Percentiles rank a stretch among this genome's conserved stretches.
These are phyloP conservation scores for Macroglossus sobrinus DNA, from an alignment of 2,113 vertebrate genomes.

Conservation along the genomic window DNA sequence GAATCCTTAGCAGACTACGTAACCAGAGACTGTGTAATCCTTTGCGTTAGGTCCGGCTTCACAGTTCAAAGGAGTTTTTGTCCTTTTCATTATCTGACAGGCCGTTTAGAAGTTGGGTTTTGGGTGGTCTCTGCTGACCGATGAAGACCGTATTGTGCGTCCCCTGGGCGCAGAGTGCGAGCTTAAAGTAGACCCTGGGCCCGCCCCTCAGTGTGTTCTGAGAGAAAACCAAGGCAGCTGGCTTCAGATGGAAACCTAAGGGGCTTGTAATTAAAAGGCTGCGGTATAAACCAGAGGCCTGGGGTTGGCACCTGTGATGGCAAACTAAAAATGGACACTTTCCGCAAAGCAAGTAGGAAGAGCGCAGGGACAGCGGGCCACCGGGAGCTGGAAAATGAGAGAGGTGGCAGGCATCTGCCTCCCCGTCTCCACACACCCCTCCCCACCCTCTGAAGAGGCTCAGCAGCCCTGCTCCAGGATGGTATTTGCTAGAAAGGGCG, in stretches of 20 bases:
- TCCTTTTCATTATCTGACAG: slow-evolving; percentile 25
- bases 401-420: neutral
- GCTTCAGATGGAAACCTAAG: neutral
- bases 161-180: neutral
- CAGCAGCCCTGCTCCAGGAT: neutral
- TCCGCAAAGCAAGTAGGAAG: neutral
- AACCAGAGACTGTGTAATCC: neutral
- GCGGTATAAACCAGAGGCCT: neutral
- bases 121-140: neutral
- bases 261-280: slow-evolving; percentile 48
- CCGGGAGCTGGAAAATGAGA: neutral
- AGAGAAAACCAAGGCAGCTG: neutral
- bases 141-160: neutral
- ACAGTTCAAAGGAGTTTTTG: slow-evolving; percentile 15
- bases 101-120: neutral
- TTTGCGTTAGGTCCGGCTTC: neutral
- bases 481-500: neutral
- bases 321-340: neutral
- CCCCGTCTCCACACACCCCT: neutral
- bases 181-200: neutral
- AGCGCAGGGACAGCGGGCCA: neutral
- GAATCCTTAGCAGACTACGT: neutral
- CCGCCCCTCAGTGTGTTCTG: neutral
- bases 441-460: neutral
- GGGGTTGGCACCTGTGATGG: neutral